Conservation (phyloP, 2,888 invertebrate species). For the Agapetus fuscipes region DNA sequence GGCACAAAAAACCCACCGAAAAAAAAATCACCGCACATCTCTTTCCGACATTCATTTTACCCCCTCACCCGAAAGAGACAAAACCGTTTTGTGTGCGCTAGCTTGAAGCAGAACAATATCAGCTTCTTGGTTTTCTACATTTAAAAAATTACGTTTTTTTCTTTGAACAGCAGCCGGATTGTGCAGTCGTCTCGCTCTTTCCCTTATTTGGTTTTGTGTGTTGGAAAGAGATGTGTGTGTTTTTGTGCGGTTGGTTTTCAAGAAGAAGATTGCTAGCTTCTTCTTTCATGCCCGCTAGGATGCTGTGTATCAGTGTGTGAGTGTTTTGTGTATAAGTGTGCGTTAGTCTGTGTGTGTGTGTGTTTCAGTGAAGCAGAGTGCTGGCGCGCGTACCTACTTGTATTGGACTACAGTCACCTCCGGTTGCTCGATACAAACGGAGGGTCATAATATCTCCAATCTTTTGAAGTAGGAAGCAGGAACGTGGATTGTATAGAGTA, state of each 20-base stretch:
- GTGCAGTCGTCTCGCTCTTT: constrained; percentile 5
- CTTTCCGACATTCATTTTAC: neutral
- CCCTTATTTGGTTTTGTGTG: neutral
- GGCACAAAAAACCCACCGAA: too few species aligned
- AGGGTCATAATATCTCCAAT: too few species aligned
- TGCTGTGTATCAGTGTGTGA: constrained; percentile 17
- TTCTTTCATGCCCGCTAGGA: constrained; percentile 20
- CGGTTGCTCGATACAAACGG: too few species aligned
- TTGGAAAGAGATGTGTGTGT: constrained; percentile 6
- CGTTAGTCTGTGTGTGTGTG: constrained; percentile 3
- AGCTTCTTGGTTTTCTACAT: constrained; percentile 19
- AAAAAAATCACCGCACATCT: constrained; percentile 5
- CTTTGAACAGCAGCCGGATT: constrained; percentile 3
- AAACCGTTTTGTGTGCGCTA: constrained; percentile 1
- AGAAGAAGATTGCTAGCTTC: constrained; percentile 17
- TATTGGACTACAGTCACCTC: too few species aligned
- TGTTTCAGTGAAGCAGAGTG: too few species aligned
- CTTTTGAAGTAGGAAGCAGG: too few species aligned
- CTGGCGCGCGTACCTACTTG: constrained; percentile 1
- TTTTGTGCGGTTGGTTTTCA: constrained; percentile 2
- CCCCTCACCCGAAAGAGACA: constrained; percentile 1
- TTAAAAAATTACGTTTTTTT: constrained; percentile 18
- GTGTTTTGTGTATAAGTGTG: constrained; percentile 6
- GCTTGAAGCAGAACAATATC: constrained; percentile 9
- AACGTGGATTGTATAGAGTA: too few species aligned